A percentile compares a stretch with the other conserved stretches of the same genome.
Evolutionary conservation across 2,797 vertebrate genomes (phyloP).

Genomic region (Pantherophis vulpinus): DNA sequence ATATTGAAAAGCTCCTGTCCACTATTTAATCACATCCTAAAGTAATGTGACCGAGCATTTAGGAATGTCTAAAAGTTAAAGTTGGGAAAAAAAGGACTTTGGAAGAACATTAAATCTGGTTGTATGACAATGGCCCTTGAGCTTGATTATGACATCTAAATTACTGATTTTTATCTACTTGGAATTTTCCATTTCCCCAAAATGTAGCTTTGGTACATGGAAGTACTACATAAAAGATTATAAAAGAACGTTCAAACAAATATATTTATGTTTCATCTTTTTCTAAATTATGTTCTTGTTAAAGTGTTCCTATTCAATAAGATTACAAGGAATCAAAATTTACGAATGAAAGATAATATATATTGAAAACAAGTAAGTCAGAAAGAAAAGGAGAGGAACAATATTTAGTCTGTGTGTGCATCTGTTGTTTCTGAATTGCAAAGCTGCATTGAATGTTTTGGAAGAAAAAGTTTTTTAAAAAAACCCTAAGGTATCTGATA

Average conservation of each 20-base stretch:
- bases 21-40: slow-evolving; percentile 4
- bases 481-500: slow-evolving; percentile 59
- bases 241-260: slow-evolving; percentile 36
- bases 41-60: slow-evolving; percentile 38
- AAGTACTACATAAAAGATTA: slow-evolving; percentile 72
- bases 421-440: slow-evolving; percentile 62
- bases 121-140: slow-evolving; percentile 84
- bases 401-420: slow-evolving; percentile 55
- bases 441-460: slow-evolving; percentile 51
- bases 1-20: slow-evolving; percentile 19
- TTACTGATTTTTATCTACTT: slow-evolving; percentile 81
- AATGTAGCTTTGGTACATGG: slow-evolving; percentile 74
- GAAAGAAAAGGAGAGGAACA: not conserved
- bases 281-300: slow-evolving; percentile 23
- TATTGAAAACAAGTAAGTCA: slow-evolving; percentile 35
- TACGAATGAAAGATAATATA: slow-evolving; percentile 2
- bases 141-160: slow-evolving; percentile 86
- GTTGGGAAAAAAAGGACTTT: slow-evolving; percentile 72
- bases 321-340: not conserved
- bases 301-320: slow-evolving; percentile 33
- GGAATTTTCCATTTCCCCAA: slow-evolving; percentile 65
- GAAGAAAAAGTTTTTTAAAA: slow-evolving; percentile 61
- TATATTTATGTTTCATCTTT: slow-evolving; percentile 42
- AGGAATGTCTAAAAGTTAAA: slow-evolving; percentile 60
- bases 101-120: slow-evolving; percentile 74